Conservation (phyloP, 1,140 invertebrate species). For the Eciton burchellii region DNA sequence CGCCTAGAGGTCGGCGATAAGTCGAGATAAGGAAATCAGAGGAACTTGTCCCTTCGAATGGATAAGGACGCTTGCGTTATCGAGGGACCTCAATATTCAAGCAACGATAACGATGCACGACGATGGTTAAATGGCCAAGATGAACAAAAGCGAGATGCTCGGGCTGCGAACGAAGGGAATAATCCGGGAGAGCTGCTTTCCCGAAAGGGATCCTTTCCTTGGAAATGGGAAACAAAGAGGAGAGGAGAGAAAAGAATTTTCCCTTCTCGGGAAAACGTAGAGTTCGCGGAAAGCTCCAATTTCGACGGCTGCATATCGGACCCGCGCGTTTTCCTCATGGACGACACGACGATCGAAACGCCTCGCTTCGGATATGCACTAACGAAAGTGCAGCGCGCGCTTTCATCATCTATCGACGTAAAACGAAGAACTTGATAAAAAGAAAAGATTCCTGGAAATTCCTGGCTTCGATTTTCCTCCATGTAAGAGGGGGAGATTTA, state of each 20-base stretch:
- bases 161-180: not conserved
- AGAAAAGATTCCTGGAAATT: not conserved
- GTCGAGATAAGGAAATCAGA: not conserved
- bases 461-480: no score
- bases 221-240: not conserved
- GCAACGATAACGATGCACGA: not conserved
- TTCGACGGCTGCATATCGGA: not conserved
- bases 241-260: not conserved
- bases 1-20: not conserved
- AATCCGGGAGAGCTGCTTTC: not conserved
- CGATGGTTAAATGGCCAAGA: not conserved
- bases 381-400: no score
- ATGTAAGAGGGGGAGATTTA: not conserved
- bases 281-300: not conserved
- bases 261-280: not conserved
- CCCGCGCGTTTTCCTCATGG: not conserved
- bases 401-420: not conserved
- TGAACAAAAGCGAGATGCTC: not conserved
- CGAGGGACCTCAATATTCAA: not conserved
- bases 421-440: not conserved
- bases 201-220: not conserved
- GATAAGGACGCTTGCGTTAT: not conserved
- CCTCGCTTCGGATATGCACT: no score
- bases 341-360: no score
- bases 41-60: not conserved